Evolutionary conservation across 1,140 invertebrate genomes (phyloP), one percentile per base, ranked within the genome.

Genomic region (Tribolium castaneum): DNA sequence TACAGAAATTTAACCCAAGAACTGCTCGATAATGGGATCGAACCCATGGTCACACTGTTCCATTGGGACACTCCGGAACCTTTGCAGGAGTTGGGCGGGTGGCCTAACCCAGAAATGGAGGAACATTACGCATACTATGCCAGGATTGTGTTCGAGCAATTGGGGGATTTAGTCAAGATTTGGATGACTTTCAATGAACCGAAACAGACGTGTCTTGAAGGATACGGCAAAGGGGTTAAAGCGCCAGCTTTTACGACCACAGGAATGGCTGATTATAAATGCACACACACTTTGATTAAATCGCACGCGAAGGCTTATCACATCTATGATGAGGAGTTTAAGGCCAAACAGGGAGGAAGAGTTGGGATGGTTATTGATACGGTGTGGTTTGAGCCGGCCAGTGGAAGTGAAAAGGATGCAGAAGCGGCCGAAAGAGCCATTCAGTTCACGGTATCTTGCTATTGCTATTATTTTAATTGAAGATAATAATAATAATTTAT

Each of bases 131-230:
- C 83, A 6, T 74, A 87, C 4, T 88, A 91, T 74, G 85, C 87
- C 0, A 77, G 78, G 56, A 14, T 83, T 6, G 56, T 56, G 5
- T 79, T 70, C 70, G 16, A 22, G 80, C 90, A 16, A 90, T 91
- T 91, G 75, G 92, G 91, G 0, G 88, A 90, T 83, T 87, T 89
- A 76, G 90, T 93, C 0, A 90, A 89, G 51, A 75, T 86, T 7
- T 73, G 71, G 71, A 52, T 52, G 14, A 73, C 71, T 10, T 71
- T 76, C 54, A 50, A 70, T 75, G 90, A 92, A 0, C 86, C 87
- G 2, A 87, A 88, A 10, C 89, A 88, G 72, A 86, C 90, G 81
- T 54, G 34, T 59, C 12, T 12, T 6, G 13, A 50, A 30, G 45
- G 70, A 25, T 51, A 50, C 12, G 35, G 12, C 19, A 12, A 49